Percentiles rank a stretch among this genome's conserved stretches.
phyloP scores from a whole-genome alignment of 2,113 vertebrate genomes.

The Vanacampus margaritifer region DNA sequence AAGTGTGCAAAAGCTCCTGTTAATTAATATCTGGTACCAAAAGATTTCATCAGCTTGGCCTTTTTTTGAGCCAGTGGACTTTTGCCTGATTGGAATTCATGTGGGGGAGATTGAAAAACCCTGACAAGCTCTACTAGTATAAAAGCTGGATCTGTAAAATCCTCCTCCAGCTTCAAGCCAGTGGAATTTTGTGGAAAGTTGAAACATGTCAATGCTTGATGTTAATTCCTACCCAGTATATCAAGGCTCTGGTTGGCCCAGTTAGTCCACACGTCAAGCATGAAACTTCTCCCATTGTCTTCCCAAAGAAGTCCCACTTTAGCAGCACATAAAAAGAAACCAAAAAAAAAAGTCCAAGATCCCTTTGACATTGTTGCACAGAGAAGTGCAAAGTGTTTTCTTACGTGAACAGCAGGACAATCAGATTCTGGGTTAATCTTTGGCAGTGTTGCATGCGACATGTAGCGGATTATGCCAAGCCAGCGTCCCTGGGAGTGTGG shows the following conservation, averaged over 20 bases:
- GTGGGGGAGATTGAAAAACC: background rate
- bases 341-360: background rate
- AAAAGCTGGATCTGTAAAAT: background rate
- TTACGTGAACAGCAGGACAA: conserved; percentile 14
- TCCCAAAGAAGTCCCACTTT: background rate
- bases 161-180: conserved; percentile 9
- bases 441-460: background rate
- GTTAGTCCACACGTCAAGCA: background rate
- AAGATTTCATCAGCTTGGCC: background rate
- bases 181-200: conserved; percentile 40
- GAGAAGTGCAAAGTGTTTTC: background rate
- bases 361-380: background rate
- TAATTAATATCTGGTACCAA: background rate
- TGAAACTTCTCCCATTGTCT: background rate
- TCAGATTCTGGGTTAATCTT: conserved; percentile 36
- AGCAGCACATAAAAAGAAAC: background rate
- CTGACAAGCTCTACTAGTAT: conserved; percentile 1
- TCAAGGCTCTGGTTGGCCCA: conserved; percentile 5
- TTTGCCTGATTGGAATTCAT: background rate
- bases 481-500: conserved; percentile 8
- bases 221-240: conserved; percentile 11
- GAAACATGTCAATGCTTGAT: conserved; percentile 28
- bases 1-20: background rate
- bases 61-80: background rate
- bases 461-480: conserved; percentile 26